Conservation (phyloP, 2,113 vertebrate genomes). For the Phoxinus phoxinus region DNA sequence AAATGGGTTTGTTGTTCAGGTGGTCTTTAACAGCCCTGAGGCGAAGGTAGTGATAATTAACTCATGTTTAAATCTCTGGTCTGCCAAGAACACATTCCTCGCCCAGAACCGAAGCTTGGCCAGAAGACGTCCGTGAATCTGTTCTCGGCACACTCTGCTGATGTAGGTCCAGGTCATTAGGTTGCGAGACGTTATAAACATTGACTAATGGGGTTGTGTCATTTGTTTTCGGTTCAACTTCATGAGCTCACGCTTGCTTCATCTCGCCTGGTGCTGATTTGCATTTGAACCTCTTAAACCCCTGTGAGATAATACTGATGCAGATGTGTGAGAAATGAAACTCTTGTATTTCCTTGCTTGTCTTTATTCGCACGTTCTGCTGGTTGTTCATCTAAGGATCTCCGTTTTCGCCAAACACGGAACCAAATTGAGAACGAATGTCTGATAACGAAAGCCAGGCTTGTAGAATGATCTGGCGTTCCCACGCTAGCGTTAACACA, state of each 20-base stretch:
- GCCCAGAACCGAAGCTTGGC: slow-evolving; percentile 9
- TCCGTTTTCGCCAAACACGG: not conserved
- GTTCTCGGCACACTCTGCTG: slow-evolving; percentile 5
- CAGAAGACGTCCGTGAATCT: slow-evolving; percentile 15
- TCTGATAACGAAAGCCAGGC: not conserved
- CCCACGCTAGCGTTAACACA: not conserved
- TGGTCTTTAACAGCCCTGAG: not conserved
- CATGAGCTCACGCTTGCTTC: slow-evolving; percentile 29
- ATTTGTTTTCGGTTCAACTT: slow-evolving; percentile 34
- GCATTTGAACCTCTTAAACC: not conserved
- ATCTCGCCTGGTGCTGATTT: slow-evolving; percentile 39
- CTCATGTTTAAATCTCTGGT: not conserved
- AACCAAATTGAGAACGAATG: not conserved
- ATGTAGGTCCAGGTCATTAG: slow-evolving; percentile 13
- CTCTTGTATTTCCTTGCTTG: not conserved
- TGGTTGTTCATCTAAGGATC: not conserved
- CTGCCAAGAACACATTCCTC: slow-evolving; percentile 47
- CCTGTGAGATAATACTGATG: not conserved
- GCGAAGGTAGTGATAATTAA: slow-evolving; percentile 2
- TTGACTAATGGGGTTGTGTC: slow-evolving; percentile 30
- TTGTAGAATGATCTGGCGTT: not conserved
- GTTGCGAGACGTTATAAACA: not conserved
- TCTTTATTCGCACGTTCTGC: slow-evolving; percentile 9
- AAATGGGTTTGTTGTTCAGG: not conserved
- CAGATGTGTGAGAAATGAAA: not conserved